Evolutionary conservation across 92 coral and sea anemone species (phyloP).

Genomic region (Porites divaricata): DNA sequence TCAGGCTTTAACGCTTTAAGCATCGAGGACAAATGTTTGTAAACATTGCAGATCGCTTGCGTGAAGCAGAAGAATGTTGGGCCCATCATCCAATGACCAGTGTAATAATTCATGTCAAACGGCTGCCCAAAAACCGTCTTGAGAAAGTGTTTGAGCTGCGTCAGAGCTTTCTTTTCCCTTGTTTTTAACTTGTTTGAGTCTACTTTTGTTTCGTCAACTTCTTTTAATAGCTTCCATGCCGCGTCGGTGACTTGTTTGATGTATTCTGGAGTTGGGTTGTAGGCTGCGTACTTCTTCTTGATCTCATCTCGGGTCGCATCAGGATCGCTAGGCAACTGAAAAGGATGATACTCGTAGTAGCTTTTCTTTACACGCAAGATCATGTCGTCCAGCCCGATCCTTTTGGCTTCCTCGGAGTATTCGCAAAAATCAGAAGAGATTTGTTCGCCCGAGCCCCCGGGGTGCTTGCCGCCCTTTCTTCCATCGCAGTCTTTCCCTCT

Average conservation of each 20-base stretch:
- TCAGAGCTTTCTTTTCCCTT: constrained; percentile 82
- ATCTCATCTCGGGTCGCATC: constrained; percentile 54
- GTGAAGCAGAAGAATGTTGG: constrained; percentile 84
- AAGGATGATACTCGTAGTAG: constrained; percentile 72
- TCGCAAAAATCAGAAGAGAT: constrained; percentile 35
- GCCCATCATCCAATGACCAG: constrained; percentile 97
- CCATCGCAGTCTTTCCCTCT: constrained; percentile 20
- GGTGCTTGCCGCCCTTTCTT: not conserved
- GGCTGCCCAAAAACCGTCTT: constrained; percentile 83
- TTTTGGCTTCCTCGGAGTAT: constrained; percentile 73
- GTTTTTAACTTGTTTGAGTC: constrained; percentile 68
- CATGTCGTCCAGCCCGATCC: constrained; percentile 69
- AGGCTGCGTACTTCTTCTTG: constrained; percentile 59
- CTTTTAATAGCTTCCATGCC: constrained; percentile 57
- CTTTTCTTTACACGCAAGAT: constrained; percentile 57
- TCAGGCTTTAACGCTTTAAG: constrained; percentile 59
- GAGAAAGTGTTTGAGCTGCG: constrained; percentile 82
- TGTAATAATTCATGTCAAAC: constrained; percentile 84
- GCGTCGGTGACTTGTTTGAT: constrained; percentile 82
- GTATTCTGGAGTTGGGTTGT: constrained; percentile 70
- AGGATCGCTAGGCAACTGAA: constrained; percentile 44
- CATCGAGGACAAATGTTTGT: constrained; percentile 45
- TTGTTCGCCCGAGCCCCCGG: not conserved
- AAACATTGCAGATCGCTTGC: constrained; percentile 73
- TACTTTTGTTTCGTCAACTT: constrained; percentile 44